Base-by-base conservation (phyloP, 2,797 vertebrate species). In the Enteromius afrohamiltoni region DNA sequence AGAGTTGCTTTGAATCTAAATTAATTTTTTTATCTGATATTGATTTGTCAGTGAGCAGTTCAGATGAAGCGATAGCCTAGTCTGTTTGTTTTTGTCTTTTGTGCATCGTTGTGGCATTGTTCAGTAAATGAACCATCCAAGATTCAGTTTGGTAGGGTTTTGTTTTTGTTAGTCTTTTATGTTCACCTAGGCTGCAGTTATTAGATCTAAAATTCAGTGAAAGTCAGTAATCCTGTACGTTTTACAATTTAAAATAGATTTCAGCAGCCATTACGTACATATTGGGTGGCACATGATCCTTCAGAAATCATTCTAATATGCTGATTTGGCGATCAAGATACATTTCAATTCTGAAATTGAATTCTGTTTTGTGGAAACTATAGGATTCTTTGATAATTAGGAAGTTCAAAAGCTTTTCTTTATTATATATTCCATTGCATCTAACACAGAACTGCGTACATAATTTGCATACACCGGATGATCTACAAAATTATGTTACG, bases 1-100 rank as follows among this genome's bases (percentile, higher is more conserved):
- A 40, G 29, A 51, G n/a, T 77, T 67, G 74, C 74, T 85, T 85
- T 86, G 73, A 85, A 76, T 86, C 67, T 26, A 62, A 67, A 87
- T 79, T 4, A 37, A 76, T 29, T 40, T 34, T 53, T 34, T 37
- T 19, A 34, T 55, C 23, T 31, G n/a, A 40, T 69, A 40, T 71
- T 68, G 64, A 77, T 68, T 47, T 82, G 69, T 9, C 16, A 64
- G 49, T 81, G 37, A 62, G 23, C 40, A 34, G 13, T 79, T 47
- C 19, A 34, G 3, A 34, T 42, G 6, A 77, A n/a, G 40, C 29
- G 1, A 29, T 13, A 45, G 9, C n/a, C 53, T 37, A 42, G 16
- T 19, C 37, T 64, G 40, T 78, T 64, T 64, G 58, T 21, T 60
- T 60, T 60, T 2, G 31, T 40, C 51, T 16, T 75, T 3, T 74